Evolutionary conservation across 2,797 vertebrate species (phyloP).

Genomic region (Rousettus madagascariensis): DNA sequence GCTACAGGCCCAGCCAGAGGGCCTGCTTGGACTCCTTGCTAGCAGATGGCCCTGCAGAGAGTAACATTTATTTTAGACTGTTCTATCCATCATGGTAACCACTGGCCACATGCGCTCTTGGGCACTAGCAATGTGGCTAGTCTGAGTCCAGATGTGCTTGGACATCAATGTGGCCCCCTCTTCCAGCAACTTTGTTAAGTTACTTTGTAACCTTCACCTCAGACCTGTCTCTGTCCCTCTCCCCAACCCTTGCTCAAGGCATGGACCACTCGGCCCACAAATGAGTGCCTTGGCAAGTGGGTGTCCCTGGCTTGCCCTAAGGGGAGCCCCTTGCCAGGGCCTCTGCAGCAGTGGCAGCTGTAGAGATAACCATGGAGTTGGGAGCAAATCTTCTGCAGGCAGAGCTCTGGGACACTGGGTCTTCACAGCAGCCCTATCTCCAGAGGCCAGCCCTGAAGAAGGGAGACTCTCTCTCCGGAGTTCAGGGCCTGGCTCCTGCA

Average conservation of each 20-base stretch:
- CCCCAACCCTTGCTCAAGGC: not conserved
- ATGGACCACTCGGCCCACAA: not conserved
- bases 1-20: not conserved
- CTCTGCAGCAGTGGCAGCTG: not conserved
- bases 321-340: not conserved
- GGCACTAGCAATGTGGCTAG: not conserved
- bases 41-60: not conserved
- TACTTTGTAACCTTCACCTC: not conserved
- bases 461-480: not conserved
- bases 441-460: not conserved
- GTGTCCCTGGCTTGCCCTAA: not conserved
- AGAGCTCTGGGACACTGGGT: not conserved
- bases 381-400: not conserved
- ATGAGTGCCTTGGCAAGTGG: not conserved
- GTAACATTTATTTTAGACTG: not conserved
- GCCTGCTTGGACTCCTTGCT: not conserved
- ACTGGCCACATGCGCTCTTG: not conserved
- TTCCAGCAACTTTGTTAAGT: not conserved
- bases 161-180: not conserved
- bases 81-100: not conserved
- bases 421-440: not conserved
- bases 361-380: not conserved
- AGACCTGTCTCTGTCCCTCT: not conserved
- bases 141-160: not conserved
- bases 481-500: not conserved